Evolutionary conservation across 2,888 invertebrate genomes (phyloP).

Genomic region (Arctia plantaginis): DNA sequence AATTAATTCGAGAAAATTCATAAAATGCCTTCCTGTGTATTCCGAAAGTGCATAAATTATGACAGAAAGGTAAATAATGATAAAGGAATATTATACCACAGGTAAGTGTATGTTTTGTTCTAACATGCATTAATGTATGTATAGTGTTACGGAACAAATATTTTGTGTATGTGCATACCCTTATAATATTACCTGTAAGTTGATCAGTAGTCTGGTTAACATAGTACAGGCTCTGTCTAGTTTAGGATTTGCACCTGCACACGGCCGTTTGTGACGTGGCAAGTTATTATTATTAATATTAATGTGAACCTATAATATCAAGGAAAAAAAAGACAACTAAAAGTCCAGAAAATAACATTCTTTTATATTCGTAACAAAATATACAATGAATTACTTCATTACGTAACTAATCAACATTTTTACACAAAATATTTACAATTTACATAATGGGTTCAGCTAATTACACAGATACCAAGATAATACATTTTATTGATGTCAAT

Average conservation of each 20-base stretch:
- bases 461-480: constrained; percentile 24
- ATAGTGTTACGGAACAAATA: too few relatives aligned
- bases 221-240: background rate
- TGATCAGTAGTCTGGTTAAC: too few relatives aligned
- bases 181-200: too few relatives aligned
- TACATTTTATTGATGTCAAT: constrained; percentile 32
- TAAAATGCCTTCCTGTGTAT: too few relatives aligned
- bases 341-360: constrained; percentile 39
- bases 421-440: constrained; percentile 51
- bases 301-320: background rate
- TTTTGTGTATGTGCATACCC: too few relatives aligned
- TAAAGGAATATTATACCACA: too few relatives aligned
- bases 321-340: constrained; percentile 14
- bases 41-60: too few relatives aligned
- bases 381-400: constrained; percentile 54
- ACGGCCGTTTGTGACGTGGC: background rate
- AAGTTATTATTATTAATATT: background rate
- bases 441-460: constrained; percentile 38
- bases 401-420: constrained; percentile 42
- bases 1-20: too few relatives aligned
- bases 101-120: too few relatives aligned
- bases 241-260: background rate
- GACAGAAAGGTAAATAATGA: too few relatives aligned
- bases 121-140: too few relatives aligned
- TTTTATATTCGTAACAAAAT: constrained; percentile 64